Evolutionary conservation across 1,140 invertebrate species (phyloP).

Genomic region (Tetramorium parvispinum): DNA sequence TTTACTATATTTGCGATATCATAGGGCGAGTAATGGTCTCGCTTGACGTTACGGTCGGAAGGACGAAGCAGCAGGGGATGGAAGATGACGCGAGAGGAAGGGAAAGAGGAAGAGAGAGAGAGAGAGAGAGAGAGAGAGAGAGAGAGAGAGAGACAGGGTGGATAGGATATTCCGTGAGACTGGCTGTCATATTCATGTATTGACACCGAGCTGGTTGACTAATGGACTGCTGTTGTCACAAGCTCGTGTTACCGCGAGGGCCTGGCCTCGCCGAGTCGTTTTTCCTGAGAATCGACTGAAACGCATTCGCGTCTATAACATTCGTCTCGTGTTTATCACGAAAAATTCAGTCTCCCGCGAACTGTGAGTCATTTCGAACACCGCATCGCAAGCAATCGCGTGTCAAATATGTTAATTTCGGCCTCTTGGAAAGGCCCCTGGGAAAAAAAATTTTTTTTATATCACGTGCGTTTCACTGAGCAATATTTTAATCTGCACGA

Average conservation of each 20-base stretch:
- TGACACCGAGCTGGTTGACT: constrained; percentile 85
- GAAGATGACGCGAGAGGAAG: constrained; percentile 44
- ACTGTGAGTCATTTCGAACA: constrained; percentile 12
- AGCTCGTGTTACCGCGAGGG: constrained; percentile 83
- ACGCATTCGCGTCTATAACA: constrained; percentile 52
- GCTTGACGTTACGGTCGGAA: constrained; percentile 67
- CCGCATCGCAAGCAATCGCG: neutral
- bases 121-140: constrained; percentile 13
- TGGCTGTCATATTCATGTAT: constrained; percentile 85
- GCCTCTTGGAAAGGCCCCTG: neutral
- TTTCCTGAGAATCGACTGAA: constrained; percentile 78
- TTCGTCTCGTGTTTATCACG: constrained; percentile 29
- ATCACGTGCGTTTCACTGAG: neutral
- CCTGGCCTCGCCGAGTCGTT: constrained; percentile 77
- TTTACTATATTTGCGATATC: constrained; percentile 81
- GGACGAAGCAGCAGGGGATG: constrained; percentile 25
- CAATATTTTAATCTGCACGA: constrained; percentile 32
- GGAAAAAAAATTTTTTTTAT: neutral
- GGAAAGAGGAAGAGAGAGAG: neutral
- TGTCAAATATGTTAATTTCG: neutral
- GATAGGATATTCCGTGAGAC: constrained; percentile 76
- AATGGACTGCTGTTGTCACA: constrained; percentile 86
- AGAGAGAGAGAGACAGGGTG: constrained; percentile 49
- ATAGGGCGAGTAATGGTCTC: constrained; percentile 61
- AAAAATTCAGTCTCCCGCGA: constrained; percentile 16